Conservation (phyloP, 1,140 invertebrate genomes). For the Drosophila auraria region DNA sequence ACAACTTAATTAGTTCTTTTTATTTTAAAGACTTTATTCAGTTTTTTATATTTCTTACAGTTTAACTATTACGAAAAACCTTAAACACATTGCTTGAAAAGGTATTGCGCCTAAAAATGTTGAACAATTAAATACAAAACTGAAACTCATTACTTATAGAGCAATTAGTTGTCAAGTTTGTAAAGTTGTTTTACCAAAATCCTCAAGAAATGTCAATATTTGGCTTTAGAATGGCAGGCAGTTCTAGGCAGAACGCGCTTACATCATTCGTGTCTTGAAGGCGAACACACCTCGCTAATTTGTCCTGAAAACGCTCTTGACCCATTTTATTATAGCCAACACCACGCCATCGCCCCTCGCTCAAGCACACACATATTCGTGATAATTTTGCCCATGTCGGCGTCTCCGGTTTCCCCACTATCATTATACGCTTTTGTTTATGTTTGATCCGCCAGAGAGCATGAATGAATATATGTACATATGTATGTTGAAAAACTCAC, state of each 20-base stretch:
- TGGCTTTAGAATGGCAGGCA: slow-evolving; percentile 25
- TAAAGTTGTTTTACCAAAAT: slow-evolving; percentile 49
- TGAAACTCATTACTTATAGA: slow-evolving; percentile 17
- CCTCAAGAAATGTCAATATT: slow-evolving; percentile 35
- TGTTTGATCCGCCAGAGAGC: slow-evolving; percentile 33
- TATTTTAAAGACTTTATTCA: not conserved
- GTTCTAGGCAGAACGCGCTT: slow-evolving; percentile 51
- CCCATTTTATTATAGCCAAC: slow-evolving; percentile 55
- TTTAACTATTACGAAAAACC: not conserved
- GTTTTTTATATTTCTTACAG: not conserved
- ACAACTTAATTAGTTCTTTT: not conserved
- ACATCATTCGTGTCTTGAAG: slow-evolving; percentile 49
- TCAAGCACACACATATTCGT: slow-evolving; percentile 23
- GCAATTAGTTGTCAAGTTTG: slow-evolving; percentile 47
- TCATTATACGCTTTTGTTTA: slow-evolving; percentile 81
- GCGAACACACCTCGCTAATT: slow-evolving; percentile 68
- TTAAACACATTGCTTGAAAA: not conserved
- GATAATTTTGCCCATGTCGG: slow-evolving; percentile 13
- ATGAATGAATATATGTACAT: slow-evolving; percentile 56
- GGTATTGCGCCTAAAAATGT: not conserved
- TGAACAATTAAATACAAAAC: slow-evolving; percentile 8
- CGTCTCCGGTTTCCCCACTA: slow-evolving; percentile 55
- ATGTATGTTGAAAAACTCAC: not conserved
- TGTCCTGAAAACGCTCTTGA: slow-evolving; percentile 76
- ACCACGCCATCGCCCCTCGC: slow-evolving; percentile 27